Conservation (phyloP, 2,113 vertebrate species). For the Uria aalge region DNA sequence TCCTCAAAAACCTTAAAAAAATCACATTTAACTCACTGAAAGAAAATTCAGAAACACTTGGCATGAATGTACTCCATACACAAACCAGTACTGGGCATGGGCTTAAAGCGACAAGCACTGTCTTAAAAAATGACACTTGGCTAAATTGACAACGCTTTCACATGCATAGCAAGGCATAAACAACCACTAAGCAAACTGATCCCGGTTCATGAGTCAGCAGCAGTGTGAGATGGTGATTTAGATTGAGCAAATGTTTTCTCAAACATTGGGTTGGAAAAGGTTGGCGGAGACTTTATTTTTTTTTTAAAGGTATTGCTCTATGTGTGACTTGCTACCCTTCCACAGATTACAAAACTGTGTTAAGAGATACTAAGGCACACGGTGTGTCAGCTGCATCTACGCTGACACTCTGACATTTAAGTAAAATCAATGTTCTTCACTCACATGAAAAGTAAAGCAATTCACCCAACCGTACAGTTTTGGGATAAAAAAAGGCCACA, state of each 20-base stretch:
- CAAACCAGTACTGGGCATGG: background rate
- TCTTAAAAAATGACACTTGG: background rate
- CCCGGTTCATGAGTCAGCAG: slow-evolving; percentile 8
- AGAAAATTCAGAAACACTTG: background rate
- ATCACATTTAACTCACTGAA: background rate
- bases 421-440: background rate
- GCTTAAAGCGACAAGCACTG: background rate
- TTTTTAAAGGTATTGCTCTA: background rate
- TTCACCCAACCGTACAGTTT: background rate
- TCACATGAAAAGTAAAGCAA: background rate
- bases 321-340: background rate
- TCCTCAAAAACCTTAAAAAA: background rate
- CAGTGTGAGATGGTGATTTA: background rate
- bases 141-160: background rate
- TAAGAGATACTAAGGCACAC: background rate
- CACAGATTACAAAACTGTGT: background rate
- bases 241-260: background rate
- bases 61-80: background rate
- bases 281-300: background rate
- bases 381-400: background rate
- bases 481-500: background rate
- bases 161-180: background rate
- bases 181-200: background rate
- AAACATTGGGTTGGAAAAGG: background rate
- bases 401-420: background rate